phyloP scores from a whole-genome alignment of 2,797 vertebrate species.

The Columba guinea region DNA sequence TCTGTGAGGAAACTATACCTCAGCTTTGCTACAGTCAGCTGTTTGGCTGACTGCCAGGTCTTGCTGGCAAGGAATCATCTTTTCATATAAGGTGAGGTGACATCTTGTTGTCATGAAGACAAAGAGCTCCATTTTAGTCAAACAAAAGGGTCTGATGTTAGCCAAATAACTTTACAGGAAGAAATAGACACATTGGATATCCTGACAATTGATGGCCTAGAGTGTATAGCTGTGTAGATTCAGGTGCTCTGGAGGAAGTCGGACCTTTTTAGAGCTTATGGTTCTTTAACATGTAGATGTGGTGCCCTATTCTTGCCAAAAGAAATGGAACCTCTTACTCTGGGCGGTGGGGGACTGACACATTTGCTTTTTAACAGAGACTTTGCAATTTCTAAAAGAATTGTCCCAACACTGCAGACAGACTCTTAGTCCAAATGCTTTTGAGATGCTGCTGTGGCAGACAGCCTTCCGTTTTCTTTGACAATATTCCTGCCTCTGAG shows the following conservation, averaged over 20 bases:
- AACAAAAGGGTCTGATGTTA: neutral
- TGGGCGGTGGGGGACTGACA: neutral
- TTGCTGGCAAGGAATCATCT: neutral
- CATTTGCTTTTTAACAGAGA: neutral
- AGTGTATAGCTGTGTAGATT: neutral
- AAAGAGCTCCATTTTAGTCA: neutral
- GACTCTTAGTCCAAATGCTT: neutral
- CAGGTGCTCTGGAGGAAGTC: neutral
- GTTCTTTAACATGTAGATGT: neutral
- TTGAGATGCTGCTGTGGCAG: neutral
- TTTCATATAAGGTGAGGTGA: neutral
- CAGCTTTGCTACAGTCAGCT: neutral
- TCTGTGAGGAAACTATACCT: neutral
- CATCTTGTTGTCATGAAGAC: neutral
- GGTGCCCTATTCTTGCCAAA: neutral
- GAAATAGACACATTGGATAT: neutral
- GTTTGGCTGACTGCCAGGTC: neutral
- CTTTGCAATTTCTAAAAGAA: neutral
- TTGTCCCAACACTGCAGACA: neutral
- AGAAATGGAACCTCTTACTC: neutral
- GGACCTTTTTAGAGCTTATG: neutral
- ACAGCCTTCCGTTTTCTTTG: neutral
- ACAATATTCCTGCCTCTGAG: neutral
- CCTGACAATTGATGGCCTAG: neutral
- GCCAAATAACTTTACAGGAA: neutral